Evolutionary conservation across 2,888 invertebrate genomes (phyloP), one percentile per base, ranked within the genome.

Genomic region (Melitaea athalia): DNA sequence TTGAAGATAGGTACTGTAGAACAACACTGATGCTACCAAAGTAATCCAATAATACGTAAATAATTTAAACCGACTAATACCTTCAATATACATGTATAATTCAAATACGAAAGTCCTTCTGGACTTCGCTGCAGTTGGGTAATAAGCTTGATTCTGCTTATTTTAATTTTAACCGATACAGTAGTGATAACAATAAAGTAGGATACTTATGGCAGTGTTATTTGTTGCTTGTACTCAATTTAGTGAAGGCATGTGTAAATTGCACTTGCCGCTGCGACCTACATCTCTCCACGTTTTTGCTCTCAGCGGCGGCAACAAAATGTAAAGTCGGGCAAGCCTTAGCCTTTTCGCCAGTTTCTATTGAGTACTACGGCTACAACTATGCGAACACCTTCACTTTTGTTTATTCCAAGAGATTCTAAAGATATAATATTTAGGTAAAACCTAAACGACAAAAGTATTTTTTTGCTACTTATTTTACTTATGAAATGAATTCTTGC

Each of bases 371-470:
- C 85, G 83, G 75, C 80, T 80, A 79, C 79, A 82, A 87, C 85
- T 88, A 89, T 89, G 88, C 87, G 87, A 81, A 85, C 86, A 85
- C 82, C 85, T 85, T 91, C 89, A 87, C 92, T 91, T 91, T 92
- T 91, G 81, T 88, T 87, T 75, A 78, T 45, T 45, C 47, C n/a
- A 15, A 66, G 10, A 52, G 43, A 61, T 12, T 42, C 12, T 57
- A 50, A 24, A 45, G 45, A 53, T 55, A 65, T 68, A 24, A 52
- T 31, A 52, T 52, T 52, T 52, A 10, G 52, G 24, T 52, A 11
- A 24, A 52, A 17, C 17, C 50, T 17, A 52, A 52, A 43, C 11
- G 24, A 24, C 24, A 24, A 38, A 5, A 38, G 8, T 5, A 5
- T 38, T 5, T 38, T 38, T 38, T 38, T 38, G 8, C 6, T 38